Evolutionary conservation across 2,797 vertebrate genomes (phyloP).

Genomic region (Gambelia wislizenii): DNA sequence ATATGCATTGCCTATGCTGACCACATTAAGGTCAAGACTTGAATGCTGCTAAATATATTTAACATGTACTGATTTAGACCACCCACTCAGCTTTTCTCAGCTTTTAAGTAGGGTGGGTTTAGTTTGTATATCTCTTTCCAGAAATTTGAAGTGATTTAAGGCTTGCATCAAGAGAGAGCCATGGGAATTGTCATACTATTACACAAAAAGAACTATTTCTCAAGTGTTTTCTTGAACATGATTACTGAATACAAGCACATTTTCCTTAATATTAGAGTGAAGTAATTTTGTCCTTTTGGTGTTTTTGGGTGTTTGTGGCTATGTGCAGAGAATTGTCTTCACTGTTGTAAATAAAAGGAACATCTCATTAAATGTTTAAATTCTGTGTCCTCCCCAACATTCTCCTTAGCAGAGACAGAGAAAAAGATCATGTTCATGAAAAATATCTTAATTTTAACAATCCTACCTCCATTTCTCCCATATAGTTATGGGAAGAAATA

Average conservation of each 20-base stretch:
- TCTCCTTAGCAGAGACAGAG: neutral
- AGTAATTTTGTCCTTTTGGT: slow-evolving; percentile 14
- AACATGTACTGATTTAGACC: neutral
- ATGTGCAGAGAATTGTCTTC: slow-evolving; percentile 1
- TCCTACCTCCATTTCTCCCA: neutral
- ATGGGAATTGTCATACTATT: neutral
- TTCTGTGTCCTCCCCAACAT: slow-evolving; percentile 11
- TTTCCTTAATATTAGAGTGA: neutral
- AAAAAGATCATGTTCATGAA: neutral
- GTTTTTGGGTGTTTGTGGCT: slow-evolving; percentile 14
- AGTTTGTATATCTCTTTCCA: neutral
- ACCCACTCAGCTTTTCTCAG: neutral
- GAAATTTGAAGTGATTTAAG: neutral
- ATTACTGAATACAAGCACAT: neutral
- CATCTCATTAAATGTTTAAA: slow-evolving; percentile 11
- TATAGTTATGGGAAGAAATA: neutral
- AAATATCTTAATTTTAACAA: slow-evolving; percentile 6
- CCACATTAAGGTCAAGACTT: neutral
- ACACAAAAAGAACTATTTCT: neutral
- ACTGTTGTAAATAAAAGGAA: neutral
- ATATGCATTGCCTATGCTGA: slow-evolving; percentile 1
- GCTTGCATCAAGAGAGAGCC: neutral
- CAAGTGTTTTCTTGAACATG: slow-evolving; percentile 4
- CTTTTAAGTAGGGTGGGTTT: neutral
- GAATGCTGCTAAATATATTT: neutral